Evolutionary conservation across 2,113 vertebrate species (phyloP).

Genomic region (Grammomys surdaster): DNA sequence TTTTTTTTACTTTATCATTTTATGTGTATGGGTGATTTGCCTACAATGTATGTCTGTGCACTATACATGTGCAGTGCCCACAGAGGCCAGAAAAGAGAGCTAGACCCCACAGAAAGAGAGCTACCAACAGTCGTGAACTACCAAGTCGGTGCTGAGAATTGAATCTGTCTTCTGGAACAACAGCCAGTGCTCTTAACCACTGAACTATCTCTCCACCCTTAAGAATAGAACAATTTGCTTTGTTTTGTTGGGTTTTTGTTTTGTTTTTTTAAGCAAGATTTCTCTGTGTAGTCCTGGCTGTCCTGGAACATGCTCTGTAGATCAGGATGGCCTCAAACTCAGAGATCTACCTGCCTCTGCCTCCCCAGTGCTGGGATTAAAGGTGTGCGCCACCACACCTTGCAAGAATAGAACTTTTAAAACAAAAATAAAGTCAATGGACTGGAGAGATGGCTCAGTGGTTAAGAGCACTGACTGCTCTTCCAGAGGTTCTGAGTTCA

Average conservation of each 20-base stretch:
- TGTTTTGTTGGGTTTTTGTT: no score
- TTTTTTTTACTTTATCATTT: not conserved
- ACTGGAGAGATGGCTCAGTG: no score
- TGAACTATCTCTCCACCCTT: not conserved
- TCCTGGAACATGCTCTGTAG: no score
- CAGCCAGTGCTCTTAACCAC: not conserved
- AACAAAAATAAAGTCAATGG: slow-evolving; percentile 35
- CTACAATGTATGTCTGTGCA: not conserved
- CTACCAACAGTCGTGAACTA: not conserved
- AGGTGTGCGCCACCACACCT: no score
- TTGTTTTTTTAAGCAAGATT: no score
- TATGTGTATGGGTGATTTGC: not conserved
- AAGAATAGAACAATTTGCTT: not conserved
- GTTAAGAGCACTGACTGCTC: no score
- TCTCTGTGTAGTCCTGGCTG: no score
- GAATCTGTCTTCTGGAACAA: not conserved
- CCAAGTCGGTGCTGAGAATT: not conserved
- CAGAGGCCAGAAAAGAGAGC: not conserved
- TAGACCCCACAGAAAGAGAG: not conserved
- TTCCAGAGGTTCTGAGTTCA: no score
- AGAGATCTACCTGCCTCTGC: no score
- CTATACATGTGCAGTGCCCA: not conserved
- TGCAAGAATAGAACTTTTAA: slow-evolving; percentile 43
- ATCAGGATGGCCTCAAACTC: no score
- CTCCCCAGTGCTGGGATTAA: no score